These are phyloP conservation scores for Diarsia dahlii DNA, from an alignment of 2,888 invertebrate genomes.

Conservation along the genomic window DNA sequence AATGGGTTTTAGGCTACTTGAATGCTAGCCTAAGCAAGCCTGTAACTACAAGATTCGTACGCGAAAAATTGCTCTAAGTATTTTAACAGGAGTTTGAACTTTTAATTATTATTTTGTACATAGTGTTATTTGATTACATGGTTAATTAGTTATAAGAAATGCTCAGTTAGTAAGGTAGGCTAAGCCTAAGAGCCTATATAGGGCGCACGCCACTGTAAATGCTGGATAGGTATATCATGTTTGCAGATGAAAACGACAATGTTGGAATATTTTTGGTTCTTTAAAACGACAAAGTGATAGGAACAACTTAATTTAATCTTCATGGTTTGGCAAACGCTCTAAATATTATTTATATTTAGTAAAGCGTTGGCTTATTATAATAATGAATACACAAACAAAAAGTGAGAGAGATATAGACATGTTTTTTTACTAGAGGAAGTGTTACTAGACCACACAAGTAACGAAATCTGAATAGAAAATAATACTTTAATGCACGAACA, in stretches of 20 bases:
- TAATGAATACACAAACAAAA: not conserved
- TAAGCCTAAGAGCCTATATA: too few species aligned
- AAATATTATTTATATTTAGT: too few species aligned
- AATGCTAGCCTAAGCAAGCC: too few species aligned
- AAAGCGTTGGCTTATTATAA: not conserved
- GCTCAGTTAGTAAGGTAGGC: too few species aligned
- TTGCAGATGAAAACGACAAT: not conserved
- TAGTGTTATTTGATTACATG: too few species aligned
- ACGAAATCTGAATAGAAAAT: conserved; percentile 38
- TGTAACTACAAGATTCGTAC: too few species aligned
- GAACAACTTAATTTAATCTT: not conserved
- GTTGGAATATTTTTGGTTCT: not conserved
- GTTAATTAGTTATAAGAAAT: too few species aligned
- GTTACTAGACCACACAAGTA: conserved; percentile 11
- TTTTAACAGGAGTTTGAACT: too few species aligned
- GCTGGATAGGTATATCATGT: not conserved
- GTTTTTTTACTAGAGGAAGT: conserved; percentile 39
- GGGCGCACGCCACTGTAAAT: too few species aligned
- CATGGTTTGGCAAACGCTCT: not conserved
- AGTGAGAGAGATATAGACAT: not conserved
- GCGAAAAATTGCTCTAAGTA: too few species aligned
- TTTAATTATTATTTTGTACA: too few species aligned
- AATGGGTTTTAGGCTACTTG: too few species aligned
- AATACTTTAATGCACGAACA: conserved; percentile 49
- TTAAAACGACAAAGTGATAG: not conserved